These are phyloP conservation scores for Bombycilla garrulus DNA, from an alignment of 2,113 vertebrate species.

Conservation along the genomic window DNA sequence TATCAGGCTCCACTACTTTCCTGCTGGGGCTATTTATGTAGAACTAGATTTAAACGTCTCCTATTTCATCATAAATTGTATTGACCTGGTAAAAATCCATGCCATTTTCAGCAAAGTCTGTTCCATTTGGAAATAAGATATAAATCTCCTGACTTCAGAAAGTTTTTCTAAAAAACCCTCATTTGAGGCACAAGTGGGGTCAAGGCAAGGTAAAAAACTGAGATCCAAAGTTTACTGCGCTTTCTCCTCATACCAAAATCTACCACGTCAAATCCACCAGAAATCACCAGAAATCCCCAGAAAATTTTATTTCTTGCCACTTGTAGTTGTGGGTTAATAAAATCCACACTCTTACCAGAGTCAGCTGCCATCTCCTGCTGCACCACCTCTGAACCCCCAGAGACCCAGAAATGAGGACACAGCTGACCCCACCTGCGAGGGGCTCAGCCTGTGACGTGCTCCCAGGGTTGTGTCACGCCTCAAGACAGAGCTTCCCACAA, in stretches of 20 bases:
- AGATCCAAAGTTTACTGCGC: not conserved
- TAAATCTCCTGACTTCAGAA: not conserved
- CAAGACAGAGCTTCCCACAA: not conserved
- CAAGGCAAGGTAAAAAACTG: not conserved
- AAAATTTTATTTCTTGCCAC: not conserved
- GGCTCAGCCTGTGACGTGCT: not conserved
- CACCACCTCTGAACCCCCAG: not conserved
- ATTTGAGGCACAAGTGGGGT: not conserved
- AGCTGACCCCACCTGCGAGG: not conserved
- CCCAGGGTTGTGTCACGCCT: not conserved
- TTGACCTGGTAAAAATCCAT: constrained; percentile 42
- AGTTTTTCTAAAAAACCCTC: not conserved
- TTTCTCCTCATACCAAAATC: not conserved
- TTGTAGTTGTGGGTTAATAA: not conserved
- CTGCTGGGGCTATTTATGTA: not conserved
- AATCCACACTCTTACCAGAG: not conserved
- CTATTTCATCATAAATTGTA: constrained; percentile 23
- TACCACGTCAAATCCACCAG: not conserved
- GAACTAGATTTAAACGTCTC: not conserved
- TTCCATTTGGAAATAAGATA: constrained; percentile 24
- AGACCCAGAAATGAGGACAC: not conserved
- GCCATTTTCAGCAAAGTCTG: not conserved
- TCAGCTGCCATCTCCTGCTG: not conserved
- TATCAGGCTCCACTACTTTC: not conserved
- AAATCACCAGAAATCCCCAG: not conserved